Base-by-base conservation (phyloP, 1,140 invertebrate species). In the Diachasmimorpha longicaudata region DNA sequence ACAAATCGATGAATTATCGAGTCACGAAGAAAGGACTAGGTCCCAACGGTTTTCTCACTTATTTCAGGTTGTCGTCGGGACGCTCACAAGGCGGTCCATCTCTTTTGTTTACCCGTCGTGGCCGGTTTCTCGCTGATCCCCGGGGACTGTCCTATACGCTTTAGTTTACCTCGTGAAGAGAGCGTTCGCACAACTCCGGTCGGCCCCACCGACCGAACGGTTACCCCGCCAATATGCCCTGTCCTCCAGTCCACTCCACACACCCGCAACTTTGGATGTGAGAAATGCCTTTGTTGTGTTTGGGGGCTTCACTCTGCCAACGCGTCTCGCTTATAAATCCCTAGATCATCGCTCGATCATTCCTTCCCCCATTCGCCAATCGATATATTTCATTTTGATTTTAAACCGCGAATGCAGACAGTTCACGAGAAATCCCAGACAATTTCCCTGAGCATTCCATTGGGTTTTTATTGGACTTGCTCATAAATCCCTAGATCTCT, bases 31-130 rank as follows among this genome's bases (percentile, higher is more conserved):
- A 63, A 19, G 23, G 19, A 9, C 6, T 10, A 42, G 39, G 58
- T 63, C 58, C 58, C 58, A 63, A 63, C 58, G 58, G 58, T 42
- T 63, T 58, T 63, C 58, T 63, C 23, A 63, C 58, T 63, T 55
- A 42, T 55, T 63, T 63, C 58, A 63, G 23, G 21, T 63, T 63
- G 58, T 63, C 23, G n/a, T 16, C 48, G n/a, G 52, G 13, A 9
- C 19, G 48, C 39, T 42, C 39, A 4, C 21, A 25, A 63, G 58
- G 8, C 58, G 58, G 58, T 63, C 58, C 58, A 63, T 63, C 58
- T 25, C 58, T 63, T 63, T 63, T 63, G 58, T 63, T 63, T 63
- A 63, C 58, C 58, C 23, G 58, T 63, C 31, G 58, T 23, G 58
- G 21, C 58, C 58, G 58, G 58, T 63, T 63, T 63, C 21, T 63